Evolutionary conservation across 2,113 vertebrate genomes (phyloP), one percentile per base, ranked within the genome.

Genomic region (Amblyopsis rosae): DNA sequence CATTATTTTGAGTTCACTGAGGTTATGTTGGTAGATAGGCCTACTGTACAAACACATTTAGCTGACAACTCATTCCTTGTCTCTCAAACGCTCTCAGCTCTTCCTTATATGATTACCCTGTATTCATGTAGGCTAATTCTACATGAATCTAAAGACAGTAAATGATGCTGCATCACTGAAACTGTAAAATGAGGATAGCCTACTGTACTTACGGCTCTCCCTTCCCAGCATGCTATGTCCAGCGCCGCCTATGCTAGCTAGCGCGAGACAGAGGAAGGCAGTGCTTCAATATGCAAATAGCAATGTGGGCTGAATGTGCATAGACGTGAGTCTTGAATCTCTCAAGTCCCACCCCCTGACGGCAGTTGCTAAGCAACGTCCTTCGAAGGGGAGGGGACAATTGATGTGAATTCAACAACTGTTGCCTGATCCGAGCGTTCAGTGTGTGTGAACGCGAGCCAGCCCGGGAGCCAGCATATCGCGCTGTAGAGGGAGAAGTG

Each of bases 351-450:
- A 68, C 82, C 84, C 86, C 83, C 83, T 59, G 50, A 83, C 82
- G 76, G 65, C 58, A 77, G 92, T 93, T 90, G 77, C 93, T 61
- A 53, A 62, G 93, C 89, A 89, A 93, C 93, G 87, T 63, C 59
- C 80, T 48, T 65, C 75, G 80, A 70, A 47, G 50, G 73, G 70
- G 83, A 16, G 75, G 70, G 74, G n/a, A 67, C 48, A 35, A 12
- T 60, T 68, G 50, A 65, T 65, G 48, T 83, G 76, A 79, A 77
- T 82, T 82, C 87, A 89, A 88, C 90, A 91, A 92, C 89, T 92
- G 89, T 92, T 92, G 90, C 88, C 88, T 76, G 84, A 85, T 84
- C 82, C 54, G 81, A 73, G 78, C 80, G 65, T 76, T 78, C 59
- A 69, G 62, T 77, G 82, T 83, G 82, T 83, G 82, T 82, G 84